Evolutionary conservation across 2,797 vertebrate species (phyloP).

Genomic region (Lithobates sylvaticus): DNA sequence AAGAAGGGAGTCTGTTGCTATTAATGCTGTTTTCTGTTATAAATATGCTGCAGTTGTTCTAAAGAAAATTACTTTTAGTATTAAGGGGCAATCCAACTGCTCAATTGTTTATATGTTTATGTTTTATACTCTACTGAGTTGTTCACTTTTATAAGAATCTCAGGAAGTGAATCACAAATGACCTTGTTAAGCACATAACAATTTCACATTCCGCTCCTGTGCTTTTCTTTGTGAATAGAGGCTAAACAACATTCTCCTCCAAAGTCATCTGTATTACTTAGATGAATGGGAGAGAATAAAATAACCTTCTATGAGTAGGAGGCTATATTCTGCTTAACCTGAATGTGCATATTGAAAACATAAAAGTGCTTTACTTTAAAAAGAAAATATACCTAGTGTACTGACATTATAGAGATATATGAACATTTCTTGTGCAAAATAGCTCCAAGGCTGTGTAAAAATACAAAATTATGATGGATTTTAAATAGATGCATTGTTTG

Average conservation of each 20-base stretch:
- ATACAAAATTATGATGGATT: not conserved
- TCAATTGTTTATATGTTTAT: constrained; percentile 16
- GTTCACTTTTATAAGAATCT: not conserved
- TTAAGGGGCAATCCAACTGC: not conserved
- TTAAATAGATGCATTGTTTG: not conserved
- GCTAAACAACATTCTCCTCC: constrained; percentile 16
- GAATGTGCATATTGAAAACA: constrained; percentile 6
- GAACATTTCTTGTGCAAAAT: not conserved
- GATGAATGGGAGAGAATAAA: constrained; percentile 31
- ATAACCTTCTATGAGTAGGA: constrained; percentile 33
- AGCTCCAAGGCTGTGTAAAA: not conserved
- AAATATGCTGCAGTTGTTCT: not conserved
- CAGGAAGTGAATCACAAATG: constrained; percentile 26
- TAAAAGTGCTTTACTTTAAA: not conserved
- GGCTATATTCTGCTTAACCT: constrained; percentile 17
- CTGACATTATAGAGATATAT: not conserved
- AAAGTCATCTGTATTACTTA: constrained; percentile 40
- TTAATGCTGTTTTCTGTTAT: not conserved
- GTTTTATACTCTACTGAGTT: constrained; percentile 22
- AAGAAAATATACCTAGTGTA: not conserved
- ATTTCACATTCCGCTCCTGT: constrained; percentile 29
- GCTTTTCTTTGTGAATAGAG: constrained; percentile 10
- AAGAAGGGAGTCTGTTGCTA: not conserved
- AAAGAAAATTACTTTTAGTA: not conserved
- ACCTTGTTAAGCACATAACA: constrained; percentile 23